Conservation (phyloP, 1,140 invertebrate genomes). For the Rhagoletis pomonella region DNA sequence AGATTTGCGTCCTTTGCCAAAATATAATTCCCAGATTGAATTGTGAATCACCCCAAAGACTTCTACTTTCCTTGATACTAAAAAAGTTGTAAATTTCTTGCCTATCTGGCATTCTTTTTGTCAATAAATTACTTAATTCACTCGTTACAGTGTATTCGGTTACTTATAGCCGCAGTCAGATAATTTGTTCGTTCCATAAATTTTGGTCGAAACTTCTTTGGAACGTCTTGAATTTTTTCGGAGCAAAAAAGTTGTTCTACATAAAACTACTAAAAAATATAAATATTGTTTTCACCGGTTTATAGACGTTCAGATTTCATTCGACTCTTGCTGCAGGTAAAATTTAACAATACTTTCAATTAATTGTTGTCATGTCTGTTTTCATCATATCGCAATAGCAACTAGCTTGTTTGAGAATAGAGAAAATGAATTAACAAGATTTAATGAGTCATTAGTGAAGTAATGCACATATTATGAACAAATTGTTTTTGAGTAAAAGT, state of each 20-base stretch:
- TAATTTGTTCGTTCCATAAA: constrained; percentile 30
- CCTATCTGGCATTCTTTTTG: background rate
- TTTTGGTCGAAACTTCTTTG: constrained; percentile 36
- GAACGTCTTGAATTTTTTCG: constrained; percentile 2
- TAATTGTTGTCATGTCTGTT: constrained; percentile 16
- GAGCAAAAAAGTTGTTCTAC: background rate
- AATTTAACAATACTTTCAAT: background rate
- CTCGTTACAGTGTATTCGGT: constrained; percentile 5
- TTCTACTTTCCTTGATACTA: too few species aligned
- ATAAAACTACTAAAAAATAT: background rate
- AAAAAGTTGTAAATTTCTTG: background rate
- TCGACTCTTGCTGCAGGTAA: constrained; percentile 45
- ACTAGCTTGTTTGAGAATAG: constrained; percentile 26
- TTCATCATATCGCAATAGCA: background rate
- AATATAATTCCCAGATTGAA: too few species aligned
- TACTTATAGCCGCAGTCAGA: constrained; percentile 4
- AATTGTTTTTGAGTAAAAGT: constrained; percentile 5
- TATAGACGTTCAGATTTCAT: background rate
- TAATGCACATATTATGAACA: constrained; percentile 38
- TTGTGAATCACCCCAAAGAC: too few species aligned
- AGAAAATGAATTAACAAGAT: constrained; percentile 47
- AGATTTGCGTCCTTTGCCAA: too few species aligned
- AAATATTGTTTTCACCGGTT: background rate
- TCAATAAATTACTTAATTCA: background rate
- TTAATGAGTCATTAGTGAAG: constrained; percentile 45